Percentiles rank a stretch among this genome's conserved stretches.
These are phyloP conservation scores for Cheumatopsyche charites DNA, from an alignment of 1,140 invertebrate genomes.

Conservation along the genomic window DNA sequence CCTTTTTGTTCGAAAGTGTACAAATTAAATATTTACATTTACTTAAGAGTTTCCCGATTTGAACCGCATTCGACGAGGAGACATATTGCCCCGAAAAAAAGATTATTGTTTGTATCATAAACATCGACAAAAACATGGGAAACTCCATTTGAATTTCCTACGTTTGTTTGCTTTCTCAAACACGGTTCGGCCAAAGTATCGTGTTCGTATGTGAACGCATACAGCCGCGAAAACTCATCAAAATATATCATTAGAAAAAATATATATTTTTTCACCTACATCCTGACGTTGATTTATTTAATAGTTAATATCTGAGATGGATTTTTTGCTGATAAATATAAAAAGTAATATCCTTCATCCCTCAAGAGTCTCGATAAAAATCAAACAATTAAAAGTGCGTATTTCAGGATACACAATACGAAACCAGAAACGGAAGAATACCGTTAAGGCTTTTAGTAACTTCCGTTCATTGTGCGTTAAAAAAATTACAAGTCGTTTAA, in stretches of 20 bases:
- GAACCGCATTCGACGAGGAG: constrained; percentile 1
- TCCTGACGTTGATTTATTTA: constrained; percentile 17
- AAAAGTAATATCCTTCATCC: background rate
- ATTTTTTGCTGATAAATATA: constrained; percentile 8
- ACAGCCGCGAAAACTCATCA: background rate
- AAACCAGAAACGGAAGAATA: constrained; percentile 30
- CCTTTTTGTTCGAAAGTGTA: constrained; percentile 35
- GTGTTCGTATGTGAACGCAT: constrained; percentile 1
- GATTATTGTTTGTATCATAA: constrained; percentile 38
- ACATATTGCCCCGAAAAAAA: constrained; percentile 25
- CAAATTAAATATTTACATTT: constrained; percentile 47
- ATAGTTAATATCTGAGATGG: background rate
- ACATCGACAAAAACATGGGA: constrained; percentile 38
- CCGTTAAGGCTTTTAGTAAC: constrained; percentile 35
- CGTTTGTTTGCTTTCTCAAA: constrained; percentile 32
- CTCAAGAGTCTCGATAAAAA: constrained; percentile 1
- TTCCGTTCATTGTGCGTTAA: constrained; percentile 26
- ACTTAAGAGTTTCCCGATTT: constrained; percentile 41
- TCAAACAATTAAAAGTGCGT: constrained; percentile 15
- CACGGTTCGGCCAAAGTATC: constrained; percentile 26
- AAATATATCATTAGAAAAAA: constrained; percentile 4
- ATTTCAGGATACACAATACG: constrained; percentile 8
- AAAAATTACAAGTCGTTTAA: constrained; percentile 22
- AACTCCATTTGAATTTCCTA: constrained; percentile 33
- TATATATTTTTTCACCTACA: constrained; percentile 23